Evolutionary conservation across 2,888 invertebrate species (phyloP).

Genomic region (Pristionchus fissidentatus): DNA sequence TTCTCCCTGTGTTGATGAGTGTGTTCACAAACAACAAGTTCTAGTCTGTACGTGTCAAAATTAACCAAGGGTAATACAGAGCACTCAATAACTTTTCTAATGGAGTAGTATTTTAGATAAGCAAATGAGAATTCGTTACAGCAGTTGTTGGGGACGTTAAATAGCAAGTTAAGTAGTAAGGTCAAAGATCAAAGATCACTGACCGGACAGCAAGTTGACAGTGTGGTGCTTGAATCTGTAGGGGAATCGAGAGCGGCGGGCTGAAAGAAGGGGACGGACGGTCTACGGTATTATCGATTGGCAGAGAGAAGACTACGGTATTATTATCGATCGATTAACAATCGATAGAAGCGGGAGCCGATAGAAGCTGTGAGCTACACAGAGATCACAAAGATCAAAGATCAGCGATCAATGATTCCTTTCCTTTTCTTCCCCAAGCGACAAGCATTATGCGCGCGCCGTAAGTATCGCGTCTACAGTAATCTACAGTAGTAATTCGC

Average conservation of each 20-base stretch:
- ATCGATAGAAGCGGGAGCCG: not conserved
- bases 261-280: constrained; percentile 55
- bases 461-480: not conserved
- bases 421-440: not conserved
- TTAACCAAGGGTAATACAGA: not conserved
- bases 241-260: constrained; percentile 72
- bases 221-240: constrained; percentile 75
- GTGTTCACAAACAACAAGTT: not conserved
- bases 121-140: not conserved
- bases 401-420: not conserved
- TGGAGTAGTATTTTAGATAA: constrained; percentile 8
- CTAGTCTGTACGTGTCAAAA: not conserved
- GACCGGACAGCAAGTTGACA: constrained; percentile 73
- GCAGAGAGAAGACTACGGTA: constrained; percentile 11
- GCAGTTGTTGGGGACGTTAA: constrained; percentile 1
- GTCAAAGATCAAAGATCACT: constrained; percentile 26
- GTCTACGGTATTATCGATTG: no score
- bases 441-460: constrained; percentile 15
- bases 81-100: not conserved
- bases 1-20: not conserved
- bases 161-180: not conserved
- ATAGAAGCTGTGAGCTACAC: not conserved
- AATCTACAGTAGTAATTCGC: not conserved
- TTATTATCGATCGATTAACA: not conserved
- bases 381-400: constrained; percentile 26